Evolutionary conservation across 37 sponge, comb jelly and placozoan genomes (phyloP).

Genomic region (Beroe forskalii): DNA sequence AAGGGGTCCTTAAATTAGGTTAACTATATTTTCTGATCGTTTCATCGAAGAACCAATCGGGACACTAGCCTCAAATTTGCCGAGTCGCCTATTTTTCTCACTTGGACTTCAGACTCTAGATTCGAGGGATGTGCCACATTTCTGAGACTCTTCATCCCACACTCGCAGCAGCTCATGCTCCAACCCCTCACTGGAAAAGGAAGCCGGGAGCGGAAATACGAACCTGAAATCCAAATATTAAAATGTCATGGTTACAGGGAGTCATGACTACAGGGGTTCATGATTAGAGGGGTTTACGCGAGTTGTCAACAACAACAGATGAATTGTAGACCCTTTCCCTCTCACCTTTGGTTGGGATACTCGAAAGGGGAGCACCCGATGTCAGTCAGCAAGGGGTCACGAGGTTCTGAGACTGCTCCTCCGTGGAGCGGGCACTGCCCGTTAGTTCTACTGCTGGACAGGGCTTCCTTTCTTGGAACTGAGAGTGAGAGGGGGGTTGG

Average conservation of each 20-base stretch:
- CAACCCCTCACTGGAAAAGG: background rate
- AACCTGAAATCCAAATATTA: background rate
- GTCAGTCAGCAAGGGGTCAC: background rate
- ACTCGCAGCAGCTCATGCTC: constrained; percentile 1
- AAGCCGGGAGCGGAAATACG: background rate
- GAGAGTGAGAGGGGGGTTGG: too few relatives aligned
- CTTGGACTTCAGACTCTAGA: background rate
- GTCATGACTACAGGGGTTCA: too few relatives aligned
- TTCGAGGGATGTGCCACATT: background rate
- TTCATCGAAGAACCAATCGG: too few relatives aligned
- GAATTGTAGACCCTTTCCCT: too few relatives aligned
- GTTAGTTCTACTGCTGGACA: background rate
- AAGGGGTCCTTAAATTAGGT: too few relatives aligned
- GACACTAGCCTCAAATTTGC: too few relatives aligned
- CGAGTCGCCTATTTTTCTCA: too few relatives aligned
- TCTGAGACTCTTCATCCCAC: constrained; percentile 3
- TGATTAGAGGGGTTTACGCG: too few relatives aligned
- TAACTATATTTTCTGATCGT: too few relatives aligned
- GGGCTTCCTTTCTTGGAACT: too few relatives aligned
- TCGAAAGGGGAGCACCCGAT: constrained; percentile 42
- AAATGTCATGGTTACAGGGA: too few relatives aligned
- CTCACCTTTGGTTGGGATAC: constrained; percentile 14
- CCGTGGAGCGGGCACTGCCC: background rate
- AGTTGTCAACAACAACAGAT: too few relatives aligned
- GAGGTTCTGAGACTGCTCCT: background rate